Base-by-base conservation (phyloP, 2,888 invertebrate genomes). In the Diachrysia chrysitis region DNA sequence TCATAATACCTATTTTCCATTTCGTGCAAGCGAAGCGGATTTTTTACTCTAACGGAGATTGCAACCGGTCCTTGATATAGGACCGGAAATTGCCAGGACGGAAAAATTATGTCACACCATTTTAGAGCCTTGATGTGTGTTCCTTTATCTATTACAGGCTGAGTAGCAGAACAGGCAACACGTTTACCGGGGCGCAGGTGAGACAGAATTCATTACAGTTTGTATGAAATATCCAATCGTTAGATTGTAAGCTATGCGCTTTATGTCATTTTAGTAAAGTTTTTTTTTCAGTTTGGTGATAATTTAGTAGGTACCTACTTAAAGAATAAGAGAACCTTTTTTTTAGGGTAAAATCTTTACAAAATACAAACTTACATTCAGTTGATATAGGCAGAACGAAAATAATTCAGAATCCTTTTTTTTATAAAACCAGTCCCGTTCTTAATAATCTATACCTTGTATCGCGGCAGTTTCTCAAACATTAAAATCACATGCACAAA, bases 61-160 rank as follows among this genome's bases (percentile, higher is more conserved):
- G 78, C 82, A 76, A 71, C 76, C 64, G 63, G 60, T 72, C 51
- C 54, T 70, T 73, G 72, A 68, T 69, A 74, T 75, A 70, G 66
- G 62, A 23, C 83, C 85, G 87, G 86, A 87, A 83, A 87, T 83
- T 83, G 67, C 69, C 25, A 51, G 63, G 72, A 66, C 63, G 60
- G 67, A 55, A 65, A 66, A 59, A 63, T 56, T 35, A 63, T 66
- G 29, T 56, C 48, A 58, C 55, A 6, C n/a, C 46, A 55, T 64
- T 63, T 53, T 53, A 54, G 60, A 64, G 17, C 17, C 6, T 37
- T 19, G 5, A 58, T 42, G 32, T 58, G 55, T 59, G 16, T 19
- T 2, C 19, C 48, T 19, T 51, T 42, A 42, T n/a, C 19, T 19
- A 21, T 51, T 51, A 51, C 48, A 6, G 17, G 46, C 46, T 19